Evolutionary conservation across 2,888 invertebrate species (phyloP).

Genomic region (Aspidiotus destructor): DNA sequence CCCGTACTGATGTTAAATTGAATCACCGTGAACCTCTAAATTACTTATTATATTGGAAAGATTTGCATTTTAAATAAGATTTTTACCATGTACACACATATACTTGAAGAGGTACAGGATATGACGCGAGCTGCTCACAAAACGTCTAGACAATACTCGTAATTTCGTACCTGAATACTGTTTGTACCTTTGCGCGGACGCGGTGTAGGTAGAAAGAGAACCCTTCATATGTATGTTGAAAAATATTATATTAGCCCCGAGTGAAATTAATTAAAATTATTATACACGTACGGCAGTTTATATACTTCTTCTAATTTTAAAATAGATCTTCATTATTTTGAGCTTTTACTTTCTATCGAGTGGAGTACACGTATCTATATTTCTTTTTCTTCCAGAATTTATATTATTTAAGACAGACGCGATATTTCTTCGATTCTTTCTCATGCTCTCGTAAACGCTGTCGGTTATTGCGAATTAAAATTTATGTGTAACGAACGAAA

Average conservation of each 20-base stretch:
- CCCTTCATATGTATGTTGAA: background rate
- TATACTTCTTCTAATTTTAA: conserved; percentile 5
- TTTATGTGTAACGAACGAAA: background rate
- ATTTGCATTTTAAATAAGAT: conserved; percentile 32
- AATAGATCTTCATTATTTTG: conserved; percentile 30
- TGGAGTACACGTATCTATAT: background rate
- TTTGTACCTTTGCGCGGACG: no score
- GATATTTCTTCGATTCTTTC: background rate
- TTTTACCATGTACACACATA: conserved; percentile 18
- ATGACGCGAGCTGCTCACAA: background rate
- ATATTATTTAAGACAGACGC: no score
- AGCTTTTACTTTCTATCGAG: conserved; percentile 11
- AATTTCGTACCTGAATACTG: background rate
- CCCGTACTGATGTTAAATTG: conserved; percentile 18
- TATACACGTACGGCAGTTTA: background rate
- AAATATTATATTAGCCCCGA: conserved; percentile 24
- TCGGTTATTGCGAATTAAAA: background rate
- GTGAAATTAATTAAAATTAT: conserved; percentile 32
- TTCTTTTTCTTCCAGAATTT: no score
- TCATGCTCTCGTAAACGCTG: background rate
- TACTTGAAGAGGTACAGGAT: conserved; percentile 19
- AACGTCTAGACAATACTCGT: conserved; percentile 26
- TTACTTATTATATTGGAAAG: conserved; percentile 30
- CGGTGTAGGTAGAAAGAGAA: conserved; percentile 23
- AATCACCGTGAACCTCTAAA: conserved; percentile 27